These are phyloP conservation scores for Lepidocyrtinus sp. DNA, from an alignment of 2,888 invertebrate genomes.

Conservation along the genomic window DNA sequence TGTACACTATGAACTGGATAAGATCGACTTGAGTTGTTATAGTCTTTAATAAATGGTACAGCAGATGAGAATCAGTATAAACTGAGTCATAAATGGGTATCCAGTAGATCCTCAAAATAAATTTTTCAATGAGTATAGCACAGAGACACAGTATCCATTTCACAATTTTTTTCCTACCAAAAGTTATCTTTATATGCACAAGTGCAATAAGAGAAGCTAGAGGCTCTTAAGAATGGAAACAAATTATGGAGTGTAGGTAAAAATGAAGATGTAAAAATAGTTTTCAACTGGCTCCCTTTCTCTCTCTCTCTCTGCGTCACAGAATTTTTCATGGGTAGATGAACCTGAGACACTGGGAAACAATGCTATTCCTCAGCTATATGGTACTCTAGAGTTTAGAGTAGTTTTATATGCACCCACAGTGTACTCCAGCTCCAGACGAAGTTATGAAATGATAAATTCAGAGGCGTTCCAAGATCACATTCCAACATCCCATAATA, in stretches of 20 bases:
- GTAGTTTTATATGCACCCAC: not conserved
- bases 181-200: constrained; percentile 5
- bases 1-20: not conserved
- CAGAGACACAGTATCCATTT: constrained; percentile 19
- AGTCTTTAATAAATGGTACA: too few relatives aligned
- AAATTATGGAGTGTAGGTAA: constrained; percentile 31
- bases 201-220: not conserved
- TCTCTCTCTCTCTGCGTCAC: not conserved
- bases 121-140: too few relatives aligned
- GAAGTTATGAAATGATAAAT: constrained; percentile 27
- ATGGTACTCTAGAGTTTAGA: too few relatives aligned
- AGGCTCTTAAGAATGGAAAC: too few relatives aligned
- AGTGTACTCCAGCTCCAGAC: not conserved
- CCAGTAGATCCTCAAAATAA: too few relatives aligned
- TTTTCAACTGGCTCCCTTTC: too few relatives aligned
- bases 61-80: constrained; percentile 25
- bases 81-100: constrained; percentile 13
- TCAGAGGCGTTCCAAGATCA: constrained; percentile 4
- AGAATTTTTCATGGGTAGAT: not conserved
- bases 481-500: constrained; percentile 33
- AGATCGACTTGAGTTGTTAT: not conserved
- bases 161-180: not conserved
- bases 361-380: not conserved
- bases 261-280: constrained; percentile 49
- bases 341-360: too few relatives aligned